Conservation (phyloP, 2,113 vertebrate genomes). For the Halcyon malimbica region DNA sequence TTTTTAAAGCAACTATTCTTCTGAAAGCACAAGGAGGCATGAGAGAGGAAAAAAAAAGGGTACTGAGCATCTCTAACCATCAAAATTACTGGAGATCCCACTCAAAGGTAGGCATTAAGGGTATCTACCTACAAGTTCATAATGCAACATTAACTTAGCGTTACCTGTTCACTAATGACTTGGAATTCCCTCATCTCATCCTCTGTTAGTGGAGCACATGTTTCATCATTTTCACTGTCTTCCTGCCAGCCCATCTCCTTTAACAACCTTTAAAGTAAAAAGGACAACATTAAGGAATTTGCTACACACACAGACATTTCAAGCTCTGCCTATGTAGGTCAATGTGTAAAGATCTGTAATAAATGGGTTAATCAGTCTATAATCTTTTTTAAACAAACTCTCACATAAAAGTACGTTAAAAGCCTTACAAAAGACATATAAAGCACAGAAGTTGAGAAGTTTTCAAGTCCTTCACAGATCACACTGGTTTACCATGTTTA, state of each 20-base stretch:
- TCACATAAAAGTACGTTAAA: too few relatives aligned
- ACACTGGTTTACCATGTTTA: too few relatives aligned
- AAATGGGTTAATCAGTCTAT: too few relatives aligned
- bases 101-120: neutral
- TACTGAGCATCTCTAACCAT: neutral
- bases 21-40: neutral
- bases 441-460: too few relatives aligned
- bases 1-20: neutral
- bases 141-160: neutral
- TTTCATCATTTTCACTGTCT: conserved; percentile 84
- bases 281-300: neutral
- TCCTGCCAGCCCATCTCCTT: conserved; percentile 88
- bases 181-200: conserved; percentile 86
- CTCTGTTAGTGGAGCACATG: conserved; percentile 83
- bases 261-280: conserved; percentile 72
- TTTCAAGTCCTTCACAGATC: too few relatives aligned
- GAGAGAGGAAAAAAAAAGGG: neutral
- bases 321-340: neutral
- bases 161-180: conserved; percentile 83
- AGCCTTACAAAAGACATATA: too few relatives aligned
- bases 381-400: too few relatives aligned
- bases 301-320: neutral
- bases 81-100: neutral
- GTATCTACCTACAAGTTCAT: neutral
- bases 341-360: too few relatives aligned